These are phyloP conservation scores for Hippocampus guttulatus DNA, from an alignment of 2,113 vertebrate genomes.

Conservation along the genomic window DNA sequence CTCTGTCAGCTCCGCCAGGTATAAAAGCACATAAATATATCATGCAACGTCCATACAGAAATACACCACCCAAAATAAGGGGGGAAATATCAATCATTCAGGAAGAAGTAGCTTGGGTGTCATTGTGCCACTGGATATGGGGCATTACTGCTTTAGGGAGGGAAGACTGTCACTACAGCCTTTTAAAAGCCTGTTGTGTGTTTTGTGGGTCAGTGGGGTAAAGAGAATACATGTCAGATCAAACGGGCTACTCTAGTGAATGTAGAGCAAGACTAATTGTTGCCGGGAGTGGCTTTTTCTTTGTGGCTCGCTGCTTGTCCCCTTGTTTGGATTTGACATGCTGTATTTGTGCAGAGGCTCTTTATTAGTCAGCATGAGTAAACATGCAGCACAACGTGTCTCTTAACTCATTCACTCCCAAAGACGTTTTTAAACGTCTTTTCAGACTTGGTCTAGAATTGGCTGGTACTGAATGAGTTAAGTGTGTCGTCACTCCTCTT, in stretches of 20 bases:
- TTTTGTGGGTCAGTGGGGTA: slow-evolving; percentile 56
- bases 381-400: background rate
- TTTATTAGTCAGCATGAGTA: slow-evolving; percentile 4
- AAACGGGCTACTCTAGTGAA: slow-evolving; percentile 35
- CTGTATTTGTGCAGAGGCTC: background rate
- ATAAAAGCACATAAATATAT: slow-evolving; percentile 23
- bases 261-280: slow-evolving; percentile 60
- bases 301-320: slow-evolving; percentile 26
- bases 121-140: slow-evolving; percentile 4
- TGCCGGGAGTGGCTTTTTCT: slow-evolving; percentile 31
- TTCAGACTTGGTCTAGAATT: no score
- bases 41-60: background rate
- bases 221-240: slow-evolving; percentile 38
- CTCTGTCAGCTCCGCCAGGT: slow-evolving; percentile 95
- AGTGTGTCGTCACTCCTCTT: slow-evolving; percentile 10
- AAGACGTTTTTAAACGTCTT: no score
- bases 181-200: slow-evolving; percentile 18
- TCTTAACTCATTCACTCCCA: no score
- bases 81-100: background rate
- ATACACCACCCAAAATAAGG: background rate
- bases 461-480: no score
- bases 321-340: slow-evolving; percentile 1
- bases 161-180: slow-evolving; percentile 10
- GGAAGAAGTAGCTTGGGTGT: background rate
- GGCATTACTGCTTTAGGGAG: slow-evolving; percentile 20